Evolutionary conservation across 2,888 invertebrate genomes (phyloP), one percentile per base, ranked within the genome.

Genomic region (Orchesellides sinensis): DNA sequence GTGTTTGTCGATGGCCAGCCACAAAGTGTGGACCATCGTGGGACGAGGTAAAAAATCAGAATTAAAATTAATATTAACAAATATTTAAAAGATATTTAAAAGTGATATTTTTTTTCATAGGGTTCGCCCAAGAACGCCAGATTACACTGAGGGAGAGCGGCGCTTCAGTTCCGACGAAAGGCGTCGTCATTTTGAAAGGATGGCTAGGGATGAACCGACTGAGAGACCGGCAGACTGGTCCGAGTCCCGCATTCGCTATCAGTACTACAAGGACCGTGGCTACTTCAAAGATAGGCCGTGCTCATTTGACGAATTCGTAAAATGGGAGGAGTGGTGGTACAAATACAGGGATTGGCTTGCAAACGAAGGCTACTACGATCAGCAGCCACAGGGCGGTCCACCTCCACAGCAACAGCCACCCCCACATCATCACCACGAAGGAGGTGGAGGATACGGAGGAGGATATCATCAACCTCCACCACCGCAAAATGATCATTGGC

Each of bases 241-340:
- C 89, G 96, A 96, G 89, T 96, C 96, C 2, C 92, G 96, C 54
- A 96, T 96, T 3, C 93, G 96, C 78, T 89, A 88, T 81, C 87
- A 88, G 27, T 96, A 96, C 90, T 96, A 96, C 90, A 96, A 96
- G 91, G 95, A 95, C 89, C 92, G 96, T 70, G 96, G 96, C 0
- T 96, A 96, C 89, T 91, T 96, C 65, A 91, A 96, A 84, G 96
- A 96, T 56, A 70, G 89, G 10, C 88, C 88, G 91, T 91, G 95
- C 25, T 92, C 93, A 0, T 91, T 95, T 32, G 93, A 96, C 88
- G 96, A 96, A 90, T 96, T 96, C 90, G 93, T 96, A 83, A 96
- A 96, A 90, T 96, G 96, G 96, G 96, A 96, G 90, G 96, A 96
- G 90, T 96, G 96, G 96, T 96, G 96, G 96, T 96, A 96, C 91